phyloP scores from a whole-genome alignment of 2,113 vertebrate species.

The Muntiacus reevesi region DNA sequence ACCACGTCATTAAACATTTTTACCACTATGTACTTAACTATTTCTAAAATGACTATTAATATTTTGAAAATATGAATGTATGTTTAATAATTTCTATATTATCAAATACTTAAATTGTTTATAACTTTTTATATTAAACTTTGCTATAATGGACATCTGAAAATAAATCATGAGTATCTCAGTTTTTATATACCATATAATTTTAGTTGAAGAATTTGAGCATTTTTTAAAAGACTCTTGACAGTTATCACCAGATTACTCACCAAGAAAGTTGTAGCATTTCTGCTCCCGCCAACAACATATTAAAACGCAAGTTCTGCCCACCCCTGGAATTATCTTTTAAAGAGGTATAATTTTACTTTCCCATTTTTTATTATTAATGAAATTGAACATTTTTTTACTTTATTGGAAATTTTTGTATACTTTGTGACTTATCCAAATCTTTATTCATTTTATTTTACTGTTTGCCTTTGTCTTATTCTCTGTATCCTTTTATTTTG shows the following conservation, averaged over 20 bases:
- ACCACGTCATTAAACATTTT: not conserved
- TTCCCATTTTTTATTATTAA: not conserved
- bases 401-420: constrained; percentile 16
- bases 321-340: not conserved
- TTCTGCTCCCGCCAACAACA: not conserved
- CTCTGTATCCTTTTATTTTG: not conserved
- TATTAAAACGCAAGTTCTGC: constrained; percentile 22
- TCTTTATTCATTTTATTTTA: constrained; percentile 33
- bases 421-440: not conserved
- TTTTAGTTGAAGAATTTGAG: not conserved
- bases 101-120: constrained; percentile 26
- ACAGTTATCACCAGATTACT: constrained; percentile 6
- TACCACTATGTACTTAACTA: not conserved
- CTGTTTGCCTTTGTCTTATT: not conserved
- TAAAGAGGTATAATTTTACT: constrained; percentile 9
- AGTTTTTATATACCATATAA: not conserved
- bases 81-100: not conserved
- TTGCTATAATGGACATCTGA: constrained; percentile 27
- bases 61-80: constrained; percentile 35
- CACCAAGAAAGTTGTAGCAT: constrained; percentile 2
- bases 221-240: not conserved
- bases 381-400: constrained; percentile 22
- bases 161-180: constrained; percentile 18
- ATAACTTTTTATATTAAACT: constrained; percentile 29
- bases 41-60: constrained; percentile 28